Conservation (phyloP, 2,797 vertebrate genomes). For the Lindbergichthys nudifrons region DNA sequence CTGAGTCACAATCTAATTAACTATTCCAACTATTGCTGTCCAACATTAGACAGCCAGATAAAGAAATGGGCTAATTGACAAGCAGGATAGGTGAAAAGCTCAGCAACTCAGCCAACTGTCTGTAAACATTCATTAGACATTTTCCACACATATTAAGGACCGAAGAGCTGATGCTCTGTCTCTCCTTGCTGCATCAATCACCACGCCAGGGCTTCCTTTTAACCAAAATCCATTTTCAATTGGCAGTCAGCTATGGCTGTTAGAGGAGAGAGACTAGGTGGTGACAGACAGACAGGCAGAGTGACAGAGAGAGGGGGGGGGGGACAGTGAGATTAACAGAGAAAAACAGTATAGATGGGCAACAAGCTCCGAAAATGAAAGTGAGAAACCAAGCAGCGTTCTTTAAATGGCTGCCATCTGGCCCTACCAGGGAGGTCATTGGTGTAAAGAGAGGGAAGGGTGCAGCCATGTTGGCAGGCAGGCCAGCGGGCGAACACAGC, state of each 20-base stretch:
- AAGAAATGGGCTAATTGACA: conserved; percentile 20
- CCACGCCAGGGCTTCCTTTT: conserved; percentile 49
- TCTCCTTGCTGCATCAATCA: conserved; percentile 59
- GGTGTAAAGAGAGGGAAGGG: conserved; percentile 54
- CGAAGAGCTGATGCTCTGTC: conserved; percentile 18
- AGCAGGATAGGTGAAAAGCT: conserved; percentile 12
- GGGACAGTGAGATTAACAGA: conserved; percentile 13
- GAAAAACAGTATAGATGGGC: conserved; percentile 27
- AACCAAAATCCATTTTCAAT: conserved; percentile 54
- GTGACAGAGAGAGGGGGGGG: neutral
- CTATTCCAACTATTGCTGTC: neutral
- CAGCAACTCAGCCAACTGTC: conserved; percentile 23
- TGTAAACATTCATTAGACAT: conserved; percentile 35
- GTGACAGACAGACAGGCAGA: conserved; percentile 14
- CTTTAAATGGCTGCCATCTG: conserved; percentile 76
- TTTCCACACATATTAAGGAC: conserved; percentile 53
- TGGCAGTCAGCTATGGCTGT: conserved; percentile 24
- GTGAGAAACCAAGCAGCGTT: conserved; percentile 53
- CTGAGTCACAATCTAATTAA: conserved; percentile 15
- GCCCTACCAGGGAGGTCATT: conserved; percentile 62
- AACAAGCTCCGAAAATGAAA: conserved; percentile 59
- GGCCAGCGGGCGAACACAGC: conserved; percentile 47
- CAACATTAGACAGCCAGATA: conserved; percentile 22
- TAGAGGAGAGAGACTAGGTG: conserved; percentile 10
- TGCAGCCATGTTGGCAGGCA: conserved; percentile 43